Percentiles rank a stretch among this genome's conserved stretches.
These are phyloP conservation scores for Syngnathus typhle DNA, from an alignment of 2,113 vertebrate genomes.

Conservation along the genomic window DNA sequence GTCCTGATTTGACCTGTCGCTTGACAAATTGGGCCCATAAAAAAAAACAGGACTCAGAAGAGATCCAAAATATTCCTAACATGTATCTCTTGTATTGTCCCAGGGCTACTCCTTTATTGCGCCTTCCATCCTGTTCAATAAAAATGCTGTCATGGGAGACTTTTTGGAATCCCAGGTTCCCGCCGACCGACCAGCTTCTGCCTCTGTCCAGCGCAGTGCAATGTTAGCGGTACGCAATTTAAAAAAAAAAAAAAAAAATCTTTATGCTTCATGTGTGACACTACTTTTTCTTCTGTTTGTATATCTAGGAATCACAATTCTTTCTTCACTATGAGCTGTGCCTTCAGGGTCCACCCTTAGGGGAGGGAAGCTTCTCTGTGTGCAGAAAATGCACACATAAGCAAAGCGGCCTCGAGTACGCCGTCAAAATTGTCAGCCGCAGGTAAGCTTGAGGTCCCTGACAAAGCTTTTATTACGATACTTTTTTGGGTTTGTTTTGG, in stretches of 20 bases:
- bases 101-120: constrained; percentile 91
- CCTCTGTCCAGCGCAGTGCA: constrained; percentile 80
- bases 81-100: background rate
- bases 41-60: too few species aligned
- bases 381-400: constrained; percentile 83
- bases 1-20: background rate
- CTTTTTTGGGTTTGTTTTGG: background rate
- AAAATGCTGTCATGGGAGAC: constrained; percentile 82
- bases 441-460: constrained; percentile 64
- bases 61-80: background rate
- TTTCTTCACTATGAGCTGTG: constrained; percentile 86
- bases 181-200: constrained; percentile 75
- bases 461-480: background rate
- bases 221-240: constrained; percentile 78
- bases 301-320: constrained; percentile 81
- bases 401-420: constrained; percentile 79
- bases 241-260: background rate
- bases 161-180: constrained; percentile 68
- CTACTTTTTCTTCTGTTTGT: background rate
- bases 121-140: constrained; percentile 86
- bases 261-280: background rate
- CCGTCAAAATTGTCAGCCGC: constrained; percentile 86
- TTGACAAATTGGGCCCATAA: too few species aligned
- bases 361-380: constrained; percentile 86
- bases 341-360: constrained; percentile 77